Percentiles rank a stretch among this genome's conserved stretches.
These are phyloP conservation scores for Xestia xanthographa DNA, from an alignment of 2,888 invertebrate genomes.

Conservation along the genomic window DNA sequence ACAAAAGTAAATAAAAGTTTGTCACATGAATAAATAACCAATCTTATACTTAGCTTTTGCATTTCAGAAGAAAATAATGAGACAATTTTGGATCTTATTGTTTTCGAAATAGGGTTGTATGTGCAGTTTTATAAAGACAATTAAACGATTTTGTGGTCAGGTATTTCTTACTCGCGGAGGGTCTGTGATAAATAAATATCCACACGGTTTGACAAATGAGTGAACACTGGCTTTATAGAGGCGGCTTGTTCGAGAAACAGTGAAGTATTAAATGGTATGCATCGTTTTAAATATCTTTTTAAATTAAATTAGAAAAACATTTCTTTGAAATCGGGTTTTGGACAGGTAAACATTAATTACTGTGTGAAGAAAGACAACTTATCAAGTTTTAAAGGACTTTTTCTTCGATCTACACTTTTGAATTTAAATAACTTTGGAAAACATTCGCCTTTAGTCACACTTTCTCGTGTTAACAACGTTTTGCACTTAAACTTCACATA, in stretches of 20 bases:
- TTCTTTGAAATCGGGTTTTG: constrained; percentile 54
- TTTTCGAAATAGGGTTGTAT: constrained; percentile 40
- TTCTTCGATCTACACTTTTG: constrained; percentile 11
- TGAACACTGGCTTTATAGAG: constrained; percentile 85
- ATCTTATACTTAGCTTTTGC: constrained; percentile 38
- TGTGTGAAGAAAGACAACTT: not conserved
- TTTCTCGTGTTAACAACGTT: constrained; percentile 27
- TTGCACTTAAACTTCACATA: constrained; percentile 36
- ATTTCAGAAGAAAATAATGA: not conserved
- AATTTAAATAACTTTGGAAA: constrained; percentile 1
- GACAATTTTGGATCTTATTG: constrained; percentile 65
- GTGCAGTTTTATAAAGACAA: constrained; percentile 20
- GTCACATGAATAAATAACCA: constrained; percentile 54
- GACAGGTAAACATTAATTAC: constrained; percentile 33
- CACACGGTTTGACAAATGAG: constrained; percentile 88
- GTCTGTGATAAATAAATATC: constrained; percentile 89
- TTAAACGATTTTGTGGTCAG: constrained; percentile 68
- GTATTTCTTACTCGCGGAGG: constrained; percentile 85
- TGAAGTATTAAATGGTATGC: constrained; percentile 66
- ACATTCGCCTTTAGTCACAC: constrained; percentile 6
- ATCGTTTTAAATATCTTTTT: constrained; percentile 66
- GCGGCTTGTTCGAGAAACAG: constrained; percentile 75
- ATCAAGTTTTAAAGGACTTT: constrained; percentile 7
- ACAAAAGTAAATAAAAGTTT: constrained; percentile 42
- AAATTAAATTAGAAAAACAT: constrained; percentile 64